These are phyloP conservation scores for Pristionchus mayeri DNA, from an alignment of 2,888 invertebrate genomes.

Conservation along the genomic window DNA sequence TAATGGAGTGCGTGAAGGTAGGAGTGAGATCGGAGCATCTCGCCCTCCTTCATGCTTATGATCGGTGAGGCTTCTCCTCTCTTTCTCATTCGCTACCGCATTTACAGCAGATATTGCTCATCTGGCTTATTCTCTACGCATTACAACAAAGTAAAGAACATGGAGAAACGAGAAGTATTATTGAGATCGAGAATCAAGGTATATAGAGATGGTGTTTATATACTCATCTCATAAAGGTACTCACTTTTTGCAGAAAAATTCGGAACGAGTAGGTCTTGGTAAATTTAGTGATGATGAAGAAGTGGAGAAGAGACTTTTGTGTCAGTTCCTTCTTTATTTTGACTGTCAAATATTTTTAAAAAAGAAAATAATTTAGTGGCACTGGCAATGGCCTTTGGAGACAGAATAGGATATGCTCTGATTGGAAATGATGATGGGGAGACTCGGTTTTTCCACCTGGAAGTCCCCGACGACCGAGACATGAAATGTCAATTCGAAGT, in stretches of 20 bases:
- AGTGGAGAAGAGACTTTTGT: constrained; percentile 8
- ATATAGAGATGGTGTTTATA: background rate
- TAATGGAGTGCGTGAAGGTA: background rate
- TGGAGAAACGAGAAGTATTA: background rate
- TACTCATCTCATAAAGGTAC: too few relatives aligned
- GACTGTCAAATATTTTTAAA: background rate
- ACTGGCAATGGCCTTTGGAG: constrained; percentile 17
- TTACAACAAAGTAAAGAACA: background rate
- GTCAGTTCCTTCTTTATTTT: background rate
- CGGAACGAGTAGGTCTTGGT: background rate
- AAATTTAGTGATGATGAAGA: background rate
- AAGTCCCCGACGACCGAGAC: background rate
- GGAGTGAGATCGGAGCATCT: background rate
- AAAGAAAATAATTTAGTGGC: background rate
- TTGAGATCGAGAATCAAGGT: background rate
- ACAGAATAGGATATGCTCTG: background rate
- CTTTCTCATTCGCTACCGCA: too few relatives aligned
- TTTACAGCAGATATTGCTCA: background rate
- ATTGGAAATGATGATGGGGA: background rate
- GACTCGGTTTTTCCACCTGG: background rate
- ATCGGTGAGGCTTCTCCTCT: background rate
- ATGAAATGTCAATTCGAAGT: background rate
- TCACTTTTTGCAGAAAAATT: background rate
- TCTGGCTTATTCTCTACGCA: background rate
- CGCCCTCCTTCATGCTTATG: background rate